phyloP scores from a whole-genome alignment of 2,113 vertebrate genomes.

The Rhynchomys soricoides region DNA sequence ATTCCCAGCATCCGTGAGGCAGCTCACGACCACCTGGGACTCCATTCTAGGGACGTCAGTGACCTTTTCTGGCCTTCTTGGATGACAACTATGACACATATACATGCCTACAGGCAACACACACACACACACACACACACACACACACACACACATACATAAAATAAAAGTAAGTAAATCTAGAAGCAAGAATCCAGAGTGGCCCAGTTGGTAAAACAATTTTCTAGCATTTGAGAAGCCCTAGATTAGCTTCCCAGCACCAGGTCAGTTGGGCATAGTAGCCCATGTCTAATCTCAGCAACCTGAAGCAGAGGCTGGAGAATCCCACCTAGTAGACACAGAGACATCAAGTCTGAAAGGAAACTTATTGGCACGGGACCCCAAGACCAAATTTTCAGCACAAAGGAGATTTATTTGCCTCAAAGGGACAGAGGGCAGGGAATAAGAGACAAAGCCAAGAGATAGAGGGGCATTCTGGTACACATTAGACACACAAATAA shows the following conservation, averaged over 20 bases:
- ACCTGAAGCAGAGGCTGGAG: not conserved
- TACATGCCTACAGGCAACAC: too few species aligned
- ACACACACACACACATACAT: not conserved
- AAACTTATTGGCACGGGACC: not conserved
- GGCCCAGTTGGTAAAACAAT: not conserved
- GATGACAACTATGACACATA: not conserved
- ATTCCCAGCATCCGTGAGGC: too few species aligned
- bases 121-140: too few species aligned
- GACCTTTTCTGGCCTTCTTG: not conserved
- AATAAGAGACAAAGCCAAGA: too few species aligned
- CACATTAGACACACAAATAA: too few species aligned
- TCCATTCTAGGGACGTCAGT: not conserved
- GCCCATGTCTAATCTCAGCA: too few species aligned
- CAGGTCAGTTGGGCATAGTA: too few species aligned
- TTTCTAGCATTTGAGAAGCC: not conserved
- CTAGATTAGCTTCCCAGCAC: not conserved
- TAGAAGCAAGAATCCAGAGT: not conserved
- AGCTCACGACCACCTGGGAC: not conserved
- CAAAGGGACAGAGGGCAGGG: too few species aligned
- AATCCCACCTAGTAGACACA: not conserved
- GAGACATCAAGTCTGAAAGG: not conserved
- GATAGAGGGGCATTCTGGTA: rapidly evolving
- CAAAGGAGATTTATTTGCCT: too few species aligned
- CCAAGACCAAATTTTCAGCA: not conserved
- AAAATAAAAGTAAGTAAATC: not conserved